These are phyloP conservation scores for Chloroceryle aenea DNA, from an alignment of 2,113 vertebrate genomes.

Conservation along the genomic window DNA sequence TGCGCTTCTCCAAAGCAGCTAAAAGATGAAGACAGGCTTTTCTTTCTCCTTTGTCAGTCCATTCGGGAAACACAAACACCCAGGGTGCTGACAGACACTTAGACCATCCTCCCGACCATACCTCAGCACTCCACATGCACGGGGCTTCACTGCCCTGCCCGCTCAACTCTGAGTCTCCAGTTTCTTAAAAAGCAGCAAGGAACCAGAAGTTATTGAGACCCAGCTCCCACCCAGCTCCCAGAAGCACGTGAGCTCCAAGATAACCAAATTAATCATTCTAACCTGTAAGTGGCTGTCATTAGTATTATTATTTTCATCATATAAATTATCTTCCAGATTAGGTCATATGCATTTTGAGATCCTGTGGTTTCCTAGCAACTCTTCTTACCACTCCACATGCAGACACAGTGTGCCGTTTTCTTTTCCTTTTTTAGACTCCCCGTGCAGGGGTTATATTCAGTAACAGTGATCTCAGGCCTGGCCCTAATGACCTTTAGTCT, in stretches of 20 bases:
- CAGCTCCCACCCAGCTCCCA: background rate
- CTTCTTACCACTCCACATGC: conserved; percentile 40
- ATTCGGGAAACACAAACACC: background rate
- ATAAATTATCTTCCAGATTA: conserved; percentile 71
- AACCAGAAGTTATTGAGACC: background rate
- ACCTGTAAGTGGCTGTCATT: conserved; percentile 68
- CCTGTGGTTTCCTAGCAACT: conserved; percentile 71
- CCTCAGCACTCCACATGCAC: background rate
- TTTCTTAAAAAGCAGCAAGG: background rate
- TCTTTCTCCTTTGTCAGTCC: background rate
- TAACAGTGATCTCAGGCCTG: conserved; percentile 43
- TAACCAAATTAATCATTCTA: conserved; percentile 45
- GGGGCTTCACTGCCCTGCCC: background rate
- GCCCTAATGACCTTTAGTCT: conserved; percentile 32
- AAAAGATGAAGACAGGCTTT: background rate
- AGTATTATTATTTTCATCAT: conserved; percentile 71
- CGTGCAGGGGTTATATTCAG: conserved; percentile 51
- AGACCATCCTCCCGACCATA: background rate
- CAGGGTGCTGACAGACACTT: background rate
- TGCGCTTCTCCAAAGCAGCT: background rate
- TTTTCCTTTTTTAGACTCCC: conserved; percentile 56
- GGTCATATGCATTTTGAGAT: conserved; percentile 69
- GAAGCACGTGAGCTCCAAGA: conserved; percentile 18
- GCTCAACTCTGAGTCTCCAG: accelerated
- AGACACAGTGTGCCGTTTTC: conserved; percentile 52